Evolutionary conservation across 1,140 invertebrate genomes (phyloP).

Genomic region (Pteromalus puparum): DNA sequence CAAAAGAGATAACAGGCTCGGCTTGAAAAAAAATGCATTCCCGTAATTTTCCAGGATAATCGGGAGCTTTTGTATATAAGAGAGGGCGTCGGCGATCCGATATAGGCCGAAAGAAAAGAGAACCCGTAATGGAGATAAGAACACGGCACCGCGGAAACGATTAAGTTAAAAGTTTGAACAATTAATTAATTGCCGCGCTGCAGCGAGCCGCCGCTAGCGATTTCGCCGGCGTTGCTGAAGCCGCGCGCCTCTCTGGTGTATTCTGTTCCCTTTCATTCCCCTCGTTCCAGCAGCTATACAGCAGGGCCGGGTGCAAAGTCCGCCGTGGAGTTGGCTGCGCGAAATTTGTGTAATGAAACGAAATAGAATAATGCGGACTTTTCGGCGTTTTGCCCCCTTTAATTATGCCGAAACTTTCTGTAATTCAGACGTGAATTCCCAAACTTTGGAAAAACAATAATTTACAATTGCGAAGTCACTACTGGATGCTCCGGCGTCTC

Average conservation of each 20-base stretch:
- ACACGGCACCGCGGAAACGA: conserved; percentile 54
- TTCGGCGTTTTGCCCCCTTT: conserved; percentile 14
- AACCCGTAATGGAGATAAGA: conserved; percentile 42
- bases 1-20: not conserved
- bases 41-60: not conserved
- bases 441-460: conserved; percentile 45
- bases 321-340: not conserved
- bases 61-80: not conserved
- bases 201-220: conserved; percentile 39
- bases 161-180: conserved; percentile 65
- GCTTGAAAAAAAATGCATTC: not conserved
- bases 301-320: conserved; percentile 45
- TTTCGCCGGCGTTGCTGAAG: conserved; percentile 30
- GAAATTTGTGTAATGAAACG: conserved; percentile 45
- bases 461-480: conserved; percentile 21
- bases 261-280: conserved; percentile 24
- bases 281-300: conserved; percentile 32
- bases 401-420: conserved; percentile 45
- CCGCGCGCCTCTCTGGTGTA: not conserved
- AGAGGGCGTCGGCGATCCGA: conserved; percentile 6
- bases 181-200: conserved; percentile 65
- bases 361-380: conserved; percentile 46
- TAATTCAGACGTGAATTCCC: conserved; percentile 22
- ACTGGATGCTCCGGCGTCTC: not conserved
- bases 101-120: not conserved